These are phyloP conservation scores for Tauraco erythrolophus DNA, from an alignment of 2,113 vertebrate species.

Conservation along the genomic window DNA sequence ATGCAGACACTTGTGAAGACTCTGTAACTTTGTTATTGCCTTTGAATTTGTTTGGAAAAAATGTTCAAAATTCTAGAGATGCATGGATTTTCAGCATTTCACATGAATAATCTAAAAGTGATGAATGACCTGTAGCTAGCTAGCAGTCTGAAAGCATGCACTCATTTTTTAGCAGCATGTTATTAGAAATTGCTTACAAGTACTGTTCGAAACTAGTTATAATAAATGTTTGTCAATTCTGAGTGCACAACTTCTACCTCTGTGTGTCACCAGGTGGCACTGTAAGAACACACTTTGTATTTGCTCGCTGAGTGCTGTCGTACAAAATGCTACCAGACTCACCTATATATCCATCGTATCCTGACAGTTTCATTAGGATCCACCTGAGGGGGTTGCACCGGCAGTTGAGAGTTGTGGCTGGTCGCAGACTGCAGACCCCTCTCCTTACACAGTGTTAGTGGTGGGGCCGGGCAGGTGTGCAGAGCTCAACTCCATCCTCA, in stretches of 20 bases:
- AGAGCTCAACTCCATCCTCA: not conserved
- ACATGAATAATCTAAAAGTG: not conserved
- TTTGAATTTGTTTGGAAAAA: not conserved
- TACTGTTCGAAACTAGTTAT: not conserved
- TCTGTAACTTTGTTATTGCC: not conserved
- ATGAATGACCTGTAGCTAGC: not conserved
- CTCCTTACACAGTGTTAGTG: fast-evolving
- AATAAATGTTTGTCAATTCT: not conserved
- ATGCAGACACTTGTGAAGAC: not conserved
- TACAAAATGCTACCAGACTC: fast-evolving
- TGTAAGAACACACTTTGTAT: not conserved
- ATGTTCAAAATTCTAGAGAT: not conserved
- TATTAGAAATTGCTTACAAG: not conserved
- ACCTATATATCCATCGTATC: fast-evolving
- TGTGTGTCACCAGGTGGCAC: conserved; percentile 50
- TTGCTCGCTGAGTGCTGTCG: not conserved
- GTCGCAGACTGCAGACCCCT: not conserved
- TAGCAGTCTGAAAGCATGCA: not conserved
- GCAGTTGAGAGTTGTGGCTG: not conserved
- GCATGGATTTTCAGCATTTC: not conserved
- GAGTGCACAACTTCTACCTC: not conserved
- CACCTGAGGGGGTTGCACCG: fast-evolving
- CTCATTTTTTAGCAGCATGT: not conserved
- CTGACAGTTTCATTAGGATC: not conserved
- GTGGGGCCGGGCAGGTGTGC: not conserved